Base-by-base conservation (phyloP, 2,113 vertebrate species). In the Scopus umbretta region DNA sequence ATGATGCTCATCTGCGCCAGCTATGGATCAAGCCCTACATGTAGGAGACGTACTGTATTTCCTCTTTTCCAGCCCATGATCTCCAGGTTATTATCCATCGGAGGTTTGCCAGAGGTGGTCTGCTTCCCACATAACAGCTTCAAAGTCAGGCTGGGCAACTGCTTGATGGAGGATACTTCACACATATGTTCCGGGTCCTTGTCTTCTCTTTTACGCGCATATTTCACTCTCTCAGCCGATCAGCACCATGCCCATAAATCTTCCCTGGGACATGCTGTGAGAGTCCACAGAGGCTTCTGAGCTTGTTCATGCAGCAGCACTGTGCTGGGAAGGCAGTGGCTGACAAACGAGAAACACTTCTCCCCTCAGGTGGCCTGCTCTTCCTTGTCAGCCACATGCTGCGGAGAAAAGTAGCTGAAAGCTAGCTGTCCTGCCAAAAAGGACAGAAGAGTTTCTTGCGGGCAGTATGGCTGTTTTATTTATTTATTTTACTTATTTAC, bases 401-500 rank as follows among this genome's bases (percentile, higher is more conserved):
- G 25, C 2, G 1, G 83, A 80, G 30, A 49, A 42, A 52, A 96
- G 70, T 74, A 91, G 61, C 34, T 74, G 70, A 86, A 87, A 82
- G 84, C 45, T 85, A 97, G 70, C 91, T 96, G 74, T 94, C 85
- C 58, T 66, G 86, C 67, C 73, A 90, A 95, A 86, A 84, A 92
- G 72, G 87, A 55, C 68, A 74, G 45, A 32, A 49, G n/a, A 53
- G 10, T 61, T 94, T 94, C 94, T 88, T 50, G 76, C 2, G 9
- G 73, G 82, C 75, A 92, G 53, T 22, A 5, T 1, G 8, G 90
- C 12, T 32, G 40, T 3, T 84, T 88, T 86, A 91, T 88, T 96
- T 94, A 88, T 96, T 95, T 94, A 90, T 97, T 95, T 95, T 71
- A 62, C 82, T 94, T 93, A 94, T 92, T 91, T 92, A 68, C 75